phyloP scores from a whole-genome alignment of 2,797 vertebrate species.

The Xiphorhynchus erythropygius region DNA sequence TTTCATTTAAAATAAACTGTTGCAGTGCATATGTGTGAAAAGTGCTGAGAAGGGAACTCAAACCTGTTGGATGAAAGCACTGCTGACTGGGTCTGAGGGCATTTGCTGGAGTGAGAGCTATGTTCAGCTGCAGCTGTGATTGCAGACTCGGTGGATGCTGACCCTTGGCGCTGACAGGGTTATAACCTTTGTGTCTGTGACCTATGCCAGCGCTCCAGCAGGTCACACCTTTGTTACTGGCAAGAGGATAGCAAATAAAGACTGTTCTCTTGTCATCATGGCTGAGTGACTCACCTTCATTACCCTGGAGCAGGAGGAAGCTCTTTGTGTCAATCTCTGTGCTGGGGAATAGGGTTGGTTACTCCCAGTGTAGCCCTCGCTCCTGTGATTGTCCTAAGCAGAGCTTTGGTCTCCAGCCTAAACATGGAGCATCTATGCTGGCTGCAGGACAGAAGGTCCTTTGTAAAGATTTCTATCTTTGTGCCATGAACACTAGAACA shows the following conservation, averaged over 20 bases:
- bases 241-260: background rate
- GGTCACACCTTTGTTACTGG: background rate
- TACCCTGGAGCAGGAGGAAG: background rate
- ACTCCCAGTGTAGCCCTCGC: background rate
- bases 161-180: background rate
- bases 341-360: too few relatives aligned
- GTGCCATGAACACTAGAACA: background rate
- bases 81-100: background rate
- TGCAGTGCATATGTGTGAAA: background rate
- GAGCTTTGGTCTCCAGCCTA: background rate
- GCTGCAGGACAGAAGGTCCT: background rate
- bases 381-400: background rate
- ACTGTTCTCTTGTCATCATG: background rate
- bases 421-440: accelerated
- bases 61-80: accelerated
- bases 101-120: background rate
- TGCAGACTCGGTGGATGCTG: background rate
- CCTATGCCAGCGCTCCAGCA: accelerated
- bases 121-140: background rate
- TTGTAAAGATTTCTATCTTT: background rate
- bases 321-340: background rate
- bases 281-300: background rate
- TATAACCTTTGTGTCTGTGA: background rate
- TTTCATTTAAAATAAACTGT: too few relatives aligned
- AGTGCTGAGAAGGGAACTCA: background rate